A percentile compares a stretch with the other conserved stretches of the same genome.
phyloP scores from a whole-genome alignment of 2,888 invertebrate genomes.

The Dynastes tityus region DNA sequence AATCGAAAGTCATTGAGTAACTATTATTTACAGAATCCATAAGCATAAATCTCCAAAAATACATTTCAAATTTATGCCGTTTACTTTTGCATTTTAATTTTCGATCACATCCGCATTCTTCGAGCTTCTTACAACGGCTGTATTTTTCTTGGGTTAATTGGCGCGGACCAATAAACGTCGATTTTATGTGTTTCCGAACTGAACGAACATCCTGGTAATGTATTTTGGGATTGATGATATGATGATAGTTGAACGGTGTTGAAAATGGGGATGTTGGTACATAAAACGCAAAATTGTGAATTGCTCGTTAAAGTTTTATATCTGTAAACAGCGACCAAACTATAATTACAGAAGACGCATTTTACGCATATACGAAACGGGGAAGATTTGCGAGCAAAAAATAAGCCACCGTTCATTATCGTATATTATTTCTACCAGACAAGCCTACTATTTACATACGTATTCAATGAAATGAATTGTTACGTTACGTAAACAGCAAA shows the following conservation, averaged over 20 bases:
- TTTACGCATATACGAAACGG: background rate
- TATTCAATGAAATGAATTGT: slow-evolving; percentile 33
- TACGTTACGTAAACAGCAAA: slow-evolving; percentile 12
- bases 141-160: slow-evolving; percentile 35
- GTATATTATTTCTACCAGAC: slow-evolving; percentile 34
- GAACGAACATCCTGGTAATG: background rate
- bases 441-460: slow-evolving; percentile 6
- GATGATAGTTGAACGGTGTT: slow-evolving; percentile 34
- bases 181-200: slow-evolving; percentile 42
- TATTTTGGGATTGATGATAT: slow-evolving; percentile 15
- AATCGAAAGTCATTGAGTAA: background rate
- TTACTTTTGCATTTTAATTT: slow-evolving; percentile 17
- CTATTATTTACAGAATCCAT: background rate
- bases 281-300: slow-evolving; percentile 38
- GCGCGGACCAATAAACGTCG: slow-evolving; percentile 19
- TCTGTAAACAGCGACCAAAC: slow-evolving; percentile 28
- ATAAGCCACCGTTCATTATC: slow-evolving; percentile 30
- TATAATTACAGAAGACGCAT: slow-evolving; percentile 24
- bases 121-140: slow-evolving; percentile 8
- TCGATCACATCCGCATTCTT: slow-evolving; percentile 2
- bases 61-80: slow-evolving; percentile 1
- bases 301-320: slow-evolving; percentile 40
- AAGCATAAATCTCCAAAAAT: background rate
- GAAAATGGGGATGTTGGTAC: slow-evolving; percentile 28
- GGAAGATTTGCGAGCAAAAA: slow-evolving; percentile 16